Percentiles rank a stretch among this genome's conserved stretches.
phyloP scores from a whole-genome alignment of 2,888 invertebrate genomes.

The Balanococcus diminutus region DNA sequence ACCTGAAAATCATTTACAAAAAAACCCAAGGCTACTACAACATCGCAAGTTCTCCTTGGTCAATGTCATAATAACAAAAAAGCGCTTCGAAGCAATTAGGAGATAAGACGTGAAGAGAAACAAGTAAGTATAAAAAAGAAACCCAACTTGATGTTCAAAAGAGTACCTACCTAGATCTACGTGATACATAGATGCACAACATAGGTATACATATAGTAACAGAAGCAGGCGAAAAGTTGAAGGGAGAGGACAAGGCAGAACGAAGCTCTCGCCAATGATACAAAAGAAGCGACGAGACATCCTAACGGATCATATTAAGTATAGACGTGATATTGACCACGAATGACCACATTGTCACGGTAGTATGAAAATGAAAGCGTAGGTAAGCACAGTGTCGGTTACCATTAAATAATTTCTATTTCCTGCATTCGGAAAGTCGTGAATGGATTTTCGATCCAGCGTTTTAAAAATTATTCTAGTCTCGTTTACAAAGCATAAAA shows the following conservation, averaged over 20 bases:
- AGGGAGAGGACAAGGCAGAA: neutral
- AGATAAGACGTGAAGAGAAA: slow-evolving; percentile 5
- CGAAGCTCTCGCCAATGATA: neutral
- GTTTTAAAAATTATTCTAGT: neutral
- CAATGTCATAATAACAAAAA: slow-evolving; percentile 23
- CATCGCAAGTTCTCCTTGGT: slow-evolving; percentile 27
- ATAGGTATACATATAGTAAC: slow-evolving; percentile 13
- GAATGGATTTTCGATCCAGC: neutral
- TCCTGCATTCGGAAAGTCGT: neutral
- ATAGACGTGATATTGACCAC: neutral
- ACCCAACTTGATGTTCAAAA: neutral
- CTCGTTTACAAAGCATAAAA: neutral
- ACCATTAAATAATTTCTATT: neutral
- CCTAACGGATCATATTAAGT: neutral
- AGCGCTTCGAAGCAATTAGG: neutral
- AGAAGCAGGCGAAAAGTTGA: slow-evolving; percentile 39
- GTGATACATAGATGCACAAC: too few species aligned
- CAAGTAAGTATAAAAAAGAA: neutral
- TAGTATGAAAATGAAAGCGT: neutral
- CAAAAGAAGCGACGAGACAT: neutral
- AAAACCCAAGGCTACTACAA: neutral
- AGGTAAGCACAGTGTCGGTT: neutral
- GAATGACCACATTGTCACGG: slow-evolving; percentile 23
- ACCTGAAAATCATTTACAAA: neutral
- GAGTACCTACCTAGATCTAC: neutral